Evolutionary conservation across 1,140 invertebrate species (phyloP), one percentile per base, ranked within the genome.

Genomic region (Drosophila insularis): DNA sequence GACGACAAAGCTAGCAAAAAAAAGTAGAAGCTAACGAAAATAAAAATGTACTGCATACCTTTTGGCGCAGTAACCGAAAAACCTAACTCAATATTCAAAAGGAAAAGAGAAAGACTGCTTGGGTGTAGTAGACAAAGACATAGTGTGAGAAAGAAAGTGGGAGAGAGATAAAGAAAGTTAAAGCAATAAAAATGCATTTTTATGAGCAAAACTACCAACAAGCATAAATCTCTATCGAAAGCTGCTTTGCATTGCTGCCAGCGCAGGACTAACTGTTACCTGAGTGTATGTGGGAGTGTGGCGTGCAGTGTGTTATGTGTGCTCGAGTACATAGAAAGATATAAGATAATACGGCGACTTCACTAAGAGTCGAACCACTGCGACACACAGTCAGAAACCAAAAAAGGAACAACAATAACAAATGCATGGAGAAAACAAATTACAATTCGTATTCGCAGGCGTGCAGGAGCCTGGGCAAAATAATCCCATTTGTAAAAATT

Each of bases 401-500:
- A 63, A 63, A 64, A 68, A 62, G 35, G 68, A 40, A 72, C 79
- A 89, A 89, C 84, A 89, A 89, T 89, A 89, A 89, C 84, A 89
- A 89, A 89, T 89, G 85, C 84, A 89, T 80, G 84, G 77, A 50
- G 67, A 89, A 89, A 89, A 89, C 84, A 89, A 89, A 89, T 89
- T 89, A 89, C 84, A 84, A 84, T 89, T 89, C 84, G 84, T 89
- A 66, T 68, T 50, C 19, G 7, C 43, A 50, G 43, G 43, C n/a
- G 43, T 3, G 72, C 61, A 53, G 67, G 62, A 78, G 46, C 37
- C 39, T 50, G 43, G 58, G 70, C 61, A 89, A 89, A 89, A 89
- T 89, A 89, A 89, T 89, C 84, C 84, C 84, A 89, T 89, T 89
- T 89, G 84, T 89, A 89, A 89, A 89, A 89, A 89, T 89, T 89